These are phyloP conservation scores for Gulo gulo DNA, from an alignment of 2,113 vertebrate species.

Conservation along the genomic window DNA sequence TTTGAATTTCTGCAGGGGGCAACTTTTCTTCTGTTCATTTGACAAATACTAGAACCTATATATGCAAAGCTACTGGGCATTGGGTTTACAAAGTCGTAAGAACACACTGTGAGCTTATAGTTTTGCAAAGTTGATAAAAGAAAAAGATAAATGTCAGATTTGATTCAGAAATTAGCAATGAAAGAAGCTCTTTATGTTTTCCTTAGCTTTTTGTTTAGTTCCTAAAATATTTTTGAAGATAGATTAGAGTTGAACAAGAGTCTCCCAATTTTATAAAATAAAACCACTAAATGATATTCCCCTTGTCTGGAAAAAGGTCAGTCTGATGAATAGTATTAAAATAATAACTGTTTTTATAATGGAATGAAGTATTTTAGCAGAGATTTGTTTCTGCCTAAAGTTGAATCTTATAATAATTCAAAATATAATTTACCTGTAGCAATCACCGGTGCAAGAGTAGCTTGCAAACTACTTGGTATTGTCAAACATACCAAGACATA, in stretches of 20 bases:
- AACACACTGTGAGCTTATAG: neutral
- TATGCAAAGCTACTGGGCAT: neutral
- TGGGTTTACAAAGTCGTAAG: neutral
- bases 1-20: neutral
- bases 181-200: neutral
- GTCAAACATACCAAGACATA: neutral
- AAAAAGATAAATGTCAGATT: neutral
- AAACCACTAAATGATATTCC: slow-evolving; percentile 24
- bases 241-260: neutral
- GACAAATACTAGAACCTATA: neutral
- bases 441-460: neutral
- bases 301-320: neutral
- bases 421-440: neutral
- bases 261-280: neutral
- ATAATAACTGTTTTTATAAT: neutral
- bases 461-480: neutral
- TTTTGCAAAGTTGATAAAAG: neutral
- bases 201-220: neutral
- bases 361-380: neutral
- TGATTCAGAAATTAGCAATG: neutral
- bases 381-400: neutral
- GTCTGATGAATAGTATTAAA: slow-evolving; percentile 19
- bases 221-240: slow-evolving; percentile 23
- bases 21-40: neutral
- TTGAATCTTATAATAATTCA: neutral